phyloP scores from a whole-genome alignment of 2,888 invertebrate species.

The Meganola albula region DNA sequence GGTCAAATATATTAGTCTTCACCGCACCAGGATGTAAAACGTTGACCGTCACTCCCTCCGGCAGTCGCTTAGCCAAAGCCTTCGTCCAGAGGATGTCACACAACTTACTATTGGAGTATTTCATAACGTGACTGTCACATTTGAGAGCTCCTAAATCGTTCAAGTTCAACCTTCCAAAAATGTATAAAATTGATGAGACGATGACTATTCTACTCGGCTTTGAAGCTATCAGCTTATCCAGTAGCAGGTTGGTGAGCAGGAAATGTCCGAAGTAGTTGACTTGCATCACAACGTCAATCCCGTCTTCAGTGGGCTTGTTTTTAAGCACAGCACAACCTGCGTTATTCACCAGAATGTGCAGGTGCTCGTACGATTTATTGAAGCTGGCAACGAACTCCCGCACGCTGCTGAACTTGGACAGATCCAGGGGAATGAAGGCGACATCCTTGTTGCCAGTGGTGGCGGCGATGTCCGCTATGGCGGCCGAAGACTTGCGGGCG shows the following conservation, averaged over 20 bases:
- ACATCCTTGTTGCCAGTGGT: conserved; percentile 84
- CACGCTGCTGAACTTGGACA: conserved; percentile 69
- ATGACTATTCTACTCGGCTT: conserved; percentile 62
- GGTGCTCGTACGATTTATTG: conserved; percentile 57
- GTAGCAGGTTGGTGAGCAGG: conserved; percentile 81
- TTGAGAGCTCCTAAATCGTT: conserved; percentile 25
- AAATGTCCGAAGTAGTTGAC: conserved; percentile 85
- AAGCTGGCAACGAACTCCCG: conserved; percentile 80
- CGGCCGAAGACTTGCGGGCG: conserved; percentile 81
- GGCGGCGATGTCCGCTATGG: conserved; percentile 82
- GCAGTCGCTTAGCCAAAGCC: conserved; percentile 53
- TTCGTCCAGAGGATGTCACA: conserved; percentile 59
- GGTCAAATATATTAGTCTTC: conserved; percentile 86
- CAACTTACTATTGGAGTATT: conserved; percentile 65
- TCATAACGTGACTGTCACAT: conserved; percentile 43
- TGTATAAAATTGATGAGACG: conserved; percentile 58
- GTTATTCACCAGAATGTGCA: conserved; percentile 82
- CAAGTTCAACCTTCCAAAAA: conserved; percentile 70
- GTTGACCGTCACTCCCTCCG: conserved; percentile 83
- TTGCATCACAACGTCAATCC: conserved; percentile 79
- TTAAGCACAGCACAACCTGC: conserved; percentile 69
- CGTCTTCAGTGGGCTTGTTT: conserved; percentile 72
- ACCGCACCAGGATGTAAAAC: conserved; percentile 90
- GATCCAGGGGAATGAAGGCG: conserved; percentile 73
- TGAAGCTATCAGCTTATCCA: conserved; percentile 59